Percentiles rank a stretch among this genome's conserved stretches.
Evolutionary conservation across 2,113 vertebrate species (phyloP).

Genomic region (Tetraodon nigroviridis): DNA sequence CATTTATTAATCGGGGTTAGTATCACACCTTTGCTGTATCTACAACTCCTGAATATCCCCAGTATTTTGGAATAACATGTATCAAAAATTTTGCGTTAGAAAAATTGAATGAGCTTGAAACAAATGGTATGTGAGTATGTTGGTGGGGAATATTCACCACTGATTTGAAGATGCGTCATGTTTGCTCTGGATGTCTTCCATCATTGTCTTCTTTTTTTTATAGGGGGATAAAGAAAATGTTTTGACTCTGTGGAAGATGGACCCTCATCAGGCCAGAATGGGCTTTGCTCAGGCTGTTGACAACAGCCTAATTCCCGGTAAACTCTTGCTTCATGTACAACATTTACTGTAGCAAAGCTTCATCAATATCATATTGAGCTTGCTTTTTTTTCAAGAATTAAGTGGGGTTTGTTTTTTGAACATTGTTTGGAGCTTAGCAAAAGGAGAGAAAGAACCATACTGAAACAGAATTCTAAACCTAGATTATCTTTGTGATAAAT

Average conservation of each 20-base stretch:
- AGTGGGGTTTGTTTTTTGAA: not conserved
- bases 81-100: no score
- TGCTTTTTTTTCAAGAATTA: not conserved
- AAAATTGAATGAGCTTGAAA: not conserved
- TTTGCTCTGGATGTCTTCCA: not conserved
- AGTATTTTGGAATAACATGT: no score
- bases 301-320: conserved; percentile 83
- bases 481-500: not conserved
- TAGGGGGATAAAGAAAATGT: conserved; percentile 79
- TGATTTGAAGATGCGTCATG: not conserved
- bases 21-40: not conserved
- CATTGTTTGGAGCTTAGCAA: not conserved
- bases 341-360: not conserved
- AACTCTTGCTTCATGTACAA: conserved; percentile 2
- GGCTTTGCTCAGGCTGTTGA: conserved; percentile 69
- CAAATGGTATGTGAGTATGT: not conserved
- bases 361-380: not conserved
- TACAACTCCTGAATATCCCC: not conserved
- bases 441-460: not conserved
- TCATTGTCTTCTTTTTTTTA: conserved; percentile 2
- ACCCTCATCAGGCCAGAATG: conserved; percentile 65
- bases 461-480: not conserved
- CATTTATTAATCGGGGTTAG: conserved; percentile 85
- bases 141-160: no score
- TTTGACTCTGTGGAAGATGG: conserved; percentile 82